Percentiles rank a stretch among this genome's conserved stretches.
phyloP scores from a whole-genome alignment of 2,888 invertebrate species.

The Brachyptera putata region DNA sequence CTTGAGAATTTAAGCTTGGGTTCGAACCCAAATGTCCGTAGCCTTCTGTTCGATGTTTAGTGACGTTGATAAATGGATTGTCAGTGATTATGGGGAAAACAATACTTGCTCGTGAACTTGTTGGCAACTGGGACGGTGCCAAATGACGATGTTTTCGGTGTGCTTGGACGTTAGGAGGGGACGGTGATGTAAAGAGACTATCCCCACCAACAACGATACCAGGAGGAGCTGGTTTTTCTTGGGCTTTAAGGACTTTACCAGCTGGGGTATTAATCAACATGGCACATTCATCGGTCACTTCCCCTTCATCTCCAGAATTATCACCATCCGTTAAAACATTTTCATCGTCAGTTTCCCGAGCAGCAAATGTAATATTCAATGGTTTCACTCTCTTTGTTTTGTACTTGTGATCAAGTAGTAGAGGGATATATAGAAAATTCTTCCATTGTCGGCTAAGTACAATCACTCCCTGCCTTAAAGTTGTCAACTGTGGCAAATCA shows the following conservation, averaged over 20 bases:
- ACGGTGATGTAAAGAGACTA: conserved; percentile 35
- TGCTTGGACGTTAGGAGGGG: conserved; percentile 25
- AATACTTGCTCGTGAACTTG: conserved; percentile 70
- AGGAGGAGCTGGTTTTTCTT: conserved; percentile 26
- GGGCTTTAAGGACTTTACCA: conserved; percentile 34
- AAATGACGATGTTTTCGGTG: conserved; percentile 41
- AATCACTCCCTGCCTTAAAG: conserved; percentile 88
- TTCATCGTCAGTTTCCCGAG: conserved; percentile 76
- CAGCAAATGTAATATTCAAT: conserved; percentile 82
- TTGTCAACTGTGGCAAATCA: conserved; percentile 82
- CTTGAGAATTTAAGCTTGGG: conserved; percentile 52
- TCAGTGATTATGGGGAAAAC: conserved; percentile 65
- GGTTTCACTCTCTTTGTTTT: conserved; percentile 74
- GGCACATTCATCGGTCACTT: conserved; percentile 64
- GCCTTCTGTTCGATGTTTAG: neutral
- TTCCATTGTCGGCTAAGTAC: conserved; percentile 96
- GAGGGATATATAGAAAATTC: conserved; percentile 88
- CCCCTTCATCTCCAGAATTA: conserved; percentile 38
- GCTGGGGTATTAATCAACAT: conserved; percentile 55
- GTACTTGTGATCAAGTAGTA: conserved; percentile 83
- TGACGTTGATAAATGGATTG: no score
- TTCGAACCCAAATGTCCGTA: conserved; percentile 58
- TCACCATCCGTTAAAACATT: conserved; percentile 54
- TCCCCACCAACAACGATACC: conserved; percentile 46
- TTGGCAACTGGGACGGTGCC: conserved; percentile 52